Conservation (phyloP, 1,140 invertebrate species). For the Pogonomyrmex californicus region DNA sequence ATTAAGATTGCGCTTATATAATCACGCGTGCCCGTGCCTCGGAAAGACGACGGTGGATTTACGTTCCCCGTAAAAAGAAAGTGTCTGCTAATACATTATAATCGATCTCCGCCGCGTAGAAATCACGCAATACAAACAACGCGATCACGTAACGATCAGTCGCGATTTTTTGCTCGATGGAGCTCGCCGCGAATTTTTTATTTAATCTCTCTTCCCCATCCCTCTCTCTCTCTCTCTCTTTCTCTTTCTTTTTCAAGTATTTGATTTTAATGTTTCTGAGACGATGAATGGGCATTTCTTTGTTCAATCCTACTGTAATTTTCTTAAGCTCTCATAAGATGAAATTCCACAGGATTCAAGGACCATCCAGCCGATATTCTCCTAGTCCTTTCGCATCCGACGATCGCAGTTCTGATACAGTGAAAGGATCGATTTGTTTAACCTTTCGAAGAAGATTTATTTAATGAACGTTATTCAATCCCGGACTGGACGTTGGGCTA, state of each 20-base stretch:
- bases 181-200: neutral
- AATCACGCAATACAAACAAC: constrained; percentile 47
- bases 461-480: neutral
- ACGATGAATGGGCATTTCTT: neutral
- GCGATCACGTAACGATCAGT: constrained; percentile 9
- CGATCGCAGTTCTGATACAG: neutral
- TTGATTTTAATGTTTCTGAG: neutral
- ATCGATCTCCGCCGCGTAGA: constrained; percentile 21
- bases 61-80: constrained; percentile 44
- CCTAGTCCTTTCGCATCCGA: neutral
- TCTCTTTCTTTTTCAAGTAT: neutral
- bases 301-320: neutral
- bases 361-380: neutral
- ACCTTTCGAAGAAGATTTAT: constrained; percentile 20
- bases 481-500: neutral
- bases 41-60: constrained; percentile 3
- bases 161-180: neutral
- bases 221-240: no score
- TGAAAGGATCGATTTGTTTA: constrained; percentile 37
- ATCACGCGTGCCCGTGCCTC: constrained; percentile 7
- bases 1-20: constrained; percentile 42
- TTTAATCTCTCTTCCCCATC: neutral
- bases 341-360: neutral
- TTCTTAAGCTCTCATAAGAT: neutral
- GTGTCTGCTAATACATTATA: constrained; percentile 27